A percentile compares a stretch with the other conserved stretches of the same genome.
phyloP scores from a whole-genome alignment of 2,888 invertebrate genomes.

The Lissonota sp. region DNA sequence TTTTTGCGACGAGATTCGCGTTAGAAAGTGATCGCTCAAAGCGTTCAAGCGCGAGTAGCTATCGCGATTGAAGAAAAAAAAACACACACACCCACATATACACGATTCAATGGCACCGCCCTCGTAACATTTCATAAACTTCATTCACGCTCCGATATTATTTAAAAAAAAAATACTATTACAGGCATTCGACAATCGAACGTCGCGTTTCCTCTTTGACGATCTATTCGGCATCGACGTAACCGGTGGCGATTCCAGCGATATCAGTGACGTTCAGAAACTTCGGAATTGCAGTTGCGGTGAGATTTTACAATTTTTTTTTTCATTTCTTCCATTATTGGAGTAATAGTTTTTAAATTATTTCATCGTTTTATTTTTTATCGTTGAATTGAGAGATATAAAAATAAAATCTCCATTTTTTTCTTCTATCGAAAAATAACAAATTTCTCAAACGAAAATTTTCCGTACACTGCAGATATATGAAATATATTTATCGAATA shows the following conservation, averaged over 20 bases:
- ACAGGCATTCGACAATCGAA: constrained; percentile 83
- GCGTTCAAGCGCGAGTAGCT: neutral
- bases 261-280: constrained; percentile 84
- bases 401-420: neutral
- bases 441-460: constrained; percentile 30
- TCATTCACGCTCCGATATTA: constrained; percentile 30
- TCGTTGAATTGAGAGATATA: neutral
- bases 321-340: neutral
- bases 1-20: constrained; percentile 42
- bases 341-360: neutral
- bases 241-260: constrained; percentile 68
- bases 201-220: constrained; percentile 89
- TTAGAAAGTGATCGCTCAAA: constrained; percentile 69
- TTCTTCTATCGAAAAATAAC: neutral
- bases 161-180: constrained; percentile 2
- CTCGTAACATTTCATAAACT: neutral
- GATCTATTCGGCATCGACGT: constrained; percentile 88
- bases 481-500: too few relatives aligned
- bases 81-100: neutral
- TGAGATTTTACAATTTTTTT: constrained; percentile 81
- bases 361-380: too few relatives aligned
- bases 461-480: neutral
- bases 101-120: neutral
- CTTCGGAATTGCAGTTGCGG: constrained; percentile 91
- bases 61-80: neutral